Evolutionary conservation across 1,140 invertebrate genomes (phyloP), one percentile per base, ranked within the genome.

Genomic region (Bilobella aurantiaca): DNA sequence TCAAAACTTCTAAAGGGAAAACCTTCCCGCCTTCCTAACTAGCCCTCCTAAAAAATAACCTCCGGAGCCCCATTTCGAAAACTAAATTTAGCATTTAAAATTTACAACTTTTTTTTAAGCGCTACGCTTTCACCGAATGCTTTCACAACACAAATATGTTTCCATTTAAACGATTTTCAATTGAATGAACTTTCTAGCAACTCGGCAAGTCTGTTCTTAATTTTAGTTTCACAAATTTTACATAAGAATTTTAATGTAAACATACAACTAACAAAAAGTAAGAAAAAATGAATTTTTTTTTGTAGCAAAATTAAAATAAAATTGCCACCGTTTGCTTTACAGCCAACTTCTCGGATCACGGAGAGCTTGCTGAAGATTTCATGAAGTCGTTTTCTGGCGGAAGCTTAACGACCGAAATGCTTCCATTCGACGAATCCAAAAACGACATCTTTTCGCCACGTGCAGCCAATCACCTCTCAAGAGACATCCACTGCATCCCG

Each of bases 401-500:
- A 82, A 82, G 23, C 85, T 86, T 77, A 83, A 86, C 70, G 78
- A 61, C 85, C 62, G 83, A 88, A 77, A 85, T 88, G 72, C 84
- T 83, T 3, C 85, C 86, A 72, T 88, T 89, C 73, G 83, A 86
- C 63, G 86, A 88, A n/a, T n/a, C n/a, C 67, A 71, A 73, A 25
- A 73, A 75, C 78, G 49, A 78, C 74, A 62, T 75, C 75, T 28
- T 74, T 79, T 37, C 73, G 75, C 59, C 77, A 73, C 2, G 71
- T 67, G 74, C 75, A 57, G 23, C 32, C 47, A 30, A 70, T 67
- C 47, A 75, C 14, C 5, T 14, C 60, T 74, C 80, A 53, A 77
- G 80, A 60, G 79, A 80, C 67, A 83, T 88, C 58, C 83, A 86
- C 65, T 91, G 88, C 74, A 76, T 88, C 63, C 89, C 88, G 3